These are phyloP conservation scores for Ichneumoninae sp. DNA, from an alignment of 2,888 invertebrate genomes.

Conservation along the genomic window DNA sequence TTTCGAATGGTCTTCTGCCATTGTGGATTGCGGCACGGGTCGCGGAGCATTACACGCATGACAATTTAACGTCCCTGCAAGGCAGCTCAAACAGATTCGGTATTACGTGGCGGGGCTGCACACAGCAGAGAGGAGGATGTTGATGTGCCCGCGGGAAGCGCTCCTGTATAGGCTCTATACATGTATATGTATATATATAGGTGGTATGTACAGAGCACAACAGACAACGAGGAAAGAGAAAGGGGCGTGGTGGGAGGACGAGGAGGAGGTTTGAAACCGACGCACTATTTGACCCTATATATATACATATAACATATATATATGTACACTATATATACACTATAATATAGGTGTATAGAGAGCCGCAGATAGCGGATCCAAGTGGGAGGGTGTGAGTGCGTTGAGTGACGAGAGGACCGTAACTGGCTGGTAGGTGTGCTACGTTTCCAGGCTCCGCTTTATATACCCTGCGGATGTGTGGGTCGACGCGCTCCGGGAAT, in stretches of 20 bases:
- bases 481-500: constrained; percentile 52
- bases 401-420: constrained; percentile 31
- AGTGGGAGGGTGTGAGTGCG: constrained; percentile 15
- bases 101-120: constrained; percentile 81
- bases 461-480: constrained; percentile 49
- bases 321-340: not conserved
- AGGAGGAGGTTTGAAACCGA: constrained; percentile 2
- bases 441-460: not conserved
- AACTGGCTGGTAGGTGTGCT: constrained; percentile 6
- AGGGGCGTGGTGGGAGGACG: constrained; percentile 12
- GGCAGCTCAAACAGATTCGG: constrained; percentile 84
- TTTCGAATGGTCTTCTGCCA: constrained; percentile 56
- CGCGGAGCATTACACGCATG: constrained; percentile 75
- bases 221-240: constrained; percentile 15
- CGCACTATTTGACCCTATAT: constrained; percentile 21
- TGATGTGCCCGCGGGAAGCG: constrained; percentile 55
- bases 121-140: constrained; percentile 67
- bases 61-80: constrained; percentile 83
- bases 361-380: not conserved
- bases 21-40: constrained; percentile 58
- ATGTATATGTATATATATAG: not conserved
- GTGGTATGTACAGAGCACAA: constrained; percentile 1
- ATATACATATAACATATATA: not conserved
- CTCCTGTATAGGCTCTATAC: constrained; percentile 23
- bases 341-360: not conserved